These are phyloP conservation scores for Thamnophis sirtalis DNA, from an alignment of 2,113 vertebrate species.

Conservation along the genomic window DNA sequence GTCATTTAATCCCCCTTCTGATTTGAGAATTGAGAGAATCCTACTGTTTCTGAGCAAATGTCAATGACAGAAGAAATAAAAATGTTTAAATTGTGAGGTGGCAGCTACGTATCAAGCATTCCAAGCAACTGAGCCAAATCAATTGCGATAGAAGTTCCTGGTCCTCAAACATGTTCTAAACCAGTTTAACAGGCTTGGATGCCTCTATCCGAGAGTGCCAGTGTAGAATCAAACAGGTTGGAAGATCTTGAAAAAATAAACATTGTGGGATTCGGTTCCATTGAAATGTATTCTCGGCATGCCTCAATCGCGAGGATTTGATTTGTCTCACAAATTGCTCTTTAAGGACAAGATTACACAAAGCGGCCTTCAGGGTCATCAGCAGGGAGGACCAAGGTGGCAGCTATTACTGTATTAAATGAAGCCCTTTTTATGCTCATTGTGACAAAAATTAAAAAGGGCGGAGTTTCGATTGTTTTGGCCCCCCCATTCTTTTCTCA, in stretches of 20 bases:
- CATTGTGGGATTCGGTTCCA: not conserved
- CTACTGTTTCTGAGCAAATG: not conserved
- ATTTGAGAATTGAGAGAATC: not conserved
- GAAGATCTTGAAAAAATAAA: not conserved
- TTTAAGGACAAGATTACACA: not conserved
- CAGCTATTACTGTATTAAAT: not conserved
- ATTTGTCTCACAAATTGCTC: not conserved
- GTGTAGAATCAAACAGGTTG: not conserved
- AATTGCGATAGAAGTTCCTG: not conserved
- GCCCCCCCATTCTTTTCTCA: not conserved
- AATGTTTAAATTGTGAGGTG: not conserved
- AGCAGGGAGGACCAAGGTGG: not conserved
- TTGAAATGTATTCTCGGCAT: not conserved
- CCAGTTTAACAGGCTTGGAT: not conserved
- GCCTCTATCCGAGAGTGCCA: not conserved
- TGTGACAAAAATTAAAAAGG: not conserved
- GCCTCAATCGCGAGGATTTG: not conserved
- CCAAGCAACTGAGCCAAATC: not conserved
- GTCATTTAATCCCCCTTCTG: not conserved
- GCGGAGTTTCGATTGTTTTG: not conserved
- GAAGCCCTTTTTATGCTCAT: not conserved
- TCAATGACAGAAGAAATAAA: not conserved
- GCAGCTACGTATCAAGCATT: not conserved
- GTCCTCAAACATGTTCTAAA: not conserved
- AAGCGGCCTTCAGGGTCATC: not conserved